These are phyloP conservation scores for Gopherus flavomarginatus DNA, from an alignment of 2,113 vertebrate genomes.

Conservation along the genomic window DNA sequence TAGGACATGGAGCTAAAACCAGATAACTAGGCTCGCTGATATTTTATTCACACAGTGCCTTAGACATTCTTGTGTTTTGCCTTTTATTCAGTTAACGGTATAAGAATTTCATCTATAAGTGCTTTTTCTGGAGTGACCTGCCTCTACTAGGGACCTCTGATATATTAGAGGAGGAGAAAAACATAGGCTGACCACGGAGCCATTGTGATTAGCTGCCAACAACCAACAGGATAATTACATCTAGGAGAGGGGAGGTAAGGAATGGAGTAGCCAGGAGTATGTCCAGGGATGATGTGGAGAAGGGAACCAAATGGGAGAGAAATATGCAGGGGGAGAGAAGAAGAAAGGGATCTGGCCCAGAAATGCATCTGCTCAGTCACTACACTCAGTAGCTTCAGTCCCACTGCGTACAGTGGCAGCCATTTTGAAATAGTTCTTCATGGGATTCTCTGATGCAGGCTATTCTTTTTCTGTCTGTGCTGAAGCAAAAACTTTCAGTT, in stretches of 20 bases:
- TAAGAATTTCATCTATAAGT: neutral
- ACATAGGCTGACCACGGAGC: neutral
- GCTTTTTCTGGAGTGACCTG: neutral
- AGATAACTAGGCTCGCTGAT: neutral
- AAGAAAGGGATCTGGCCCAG: neutral
- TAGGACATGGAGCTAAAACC: neutral
- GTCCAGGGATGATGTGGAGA: accelerated
- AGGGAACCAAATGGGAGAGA: neutral
- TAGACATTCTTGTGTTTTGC: neutral
- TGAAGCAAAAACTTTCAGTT: neutral
- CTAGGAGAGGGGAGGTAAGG: neutral
- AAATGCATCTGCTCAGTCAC: no score
- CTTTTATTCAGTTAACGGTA: neutral
- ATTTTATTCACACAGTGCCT: neutral
- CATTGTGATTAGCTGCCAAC: neutral
- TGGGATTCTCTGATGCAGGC: neutral
- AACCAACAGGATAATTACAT: neutral
- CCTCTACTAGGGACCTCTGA: neutral
- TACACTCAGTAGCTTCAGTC: neutral
- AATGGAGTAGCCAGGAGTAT: neutral
- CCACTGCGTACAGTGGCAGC: neutral
- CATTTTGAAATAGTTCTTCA: neutral
- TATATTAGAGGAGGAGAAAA: neutral
- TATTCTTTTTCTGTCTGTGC: neutral
- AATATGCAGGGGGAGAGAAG: neutral